phyloP scores from a whole-genome alignment of 2,113 vertebrate genomes.

The Corydoras sp. region DNA sequence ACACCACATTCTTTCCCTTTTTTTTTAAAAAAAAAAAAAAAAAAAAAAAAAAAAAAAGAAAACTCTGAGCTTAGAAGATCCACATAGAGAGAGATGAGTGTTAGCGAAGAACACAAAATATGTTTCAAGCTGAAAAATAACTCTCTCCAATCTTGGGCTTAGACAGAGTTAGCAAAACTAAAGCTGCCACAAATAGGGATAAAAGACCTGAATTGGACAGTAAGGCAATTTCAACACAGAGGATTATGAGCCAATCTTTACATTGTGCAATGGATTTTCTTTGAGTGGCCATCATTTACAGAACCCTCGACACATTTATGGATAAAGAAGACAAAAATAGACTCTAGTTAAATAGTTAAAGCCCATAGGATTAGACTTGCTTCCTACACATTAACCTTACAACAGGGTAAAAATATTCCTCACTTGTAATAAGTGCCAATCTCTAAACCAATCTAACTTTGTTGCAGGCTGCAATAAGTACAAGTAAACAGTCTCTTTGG shows the following conservation, averaged over 20 bases:
- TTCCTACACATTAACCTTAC: too few species aligned
- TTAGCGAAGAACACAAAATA: not conserved
- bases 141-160: not conserved
- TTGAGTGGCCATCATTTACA: not conserved
- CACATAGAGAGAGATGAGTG: not conserved
- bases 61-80: not conserved
- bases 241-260: not conserved
- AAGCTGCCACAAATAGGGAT: not conserved
- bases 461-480: slow-evolving; percentile 27
- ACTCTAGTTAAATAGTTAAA: too few species aligned
- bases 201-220: not conserved
- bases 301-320: not conserved
- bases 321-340: too few species aligned
- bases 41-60: too few species aligned
- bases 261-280: slow-evolving; percentile 1
- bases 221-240: not conserved
- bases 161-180: not conserved
- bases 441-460: slow-evolving; percentile 27
- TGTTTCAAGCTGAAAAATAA: not conserved
- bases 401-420: slow-evolving; percentile 8
- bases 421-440: slow-evolving; percentile 31
- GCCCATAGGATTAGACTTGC: too few species aligned
- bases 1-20: not conserved
- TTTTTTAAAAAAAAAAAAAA: too few species aligned
- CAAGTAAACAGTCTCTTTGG: slow-evolving; percentile 40